Evolutionary conservation across 2,888 invertebrate species (phyloP).

Genomic region (Aplocera efformata): DNA sequence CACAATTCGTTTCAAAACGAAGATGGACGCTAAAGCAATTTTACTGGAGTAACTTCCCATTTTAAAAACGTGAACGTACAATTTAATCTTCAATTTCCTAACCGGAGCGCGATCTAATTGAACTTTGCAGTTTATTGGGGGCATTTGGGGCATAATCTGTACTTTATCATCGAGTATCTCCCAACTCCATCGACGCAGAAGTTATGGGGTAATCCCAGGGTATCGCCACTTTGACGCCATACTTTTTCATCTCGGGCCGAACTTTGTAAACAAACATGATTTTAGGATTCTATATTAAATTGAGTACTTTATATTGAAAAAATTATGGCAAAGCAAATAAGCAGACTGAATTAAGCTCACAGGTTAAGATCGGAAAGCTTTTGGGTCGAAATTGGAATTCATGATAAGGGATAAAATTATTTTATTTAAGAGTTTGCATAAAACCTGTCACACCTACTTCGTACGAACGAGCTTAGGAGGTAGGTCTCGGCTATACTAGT

Average conservation of each 20-base stretch:
- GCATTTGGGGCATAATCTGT: slow-evolving; percentile 29
- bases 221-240: slow-evolving; percentile 23
- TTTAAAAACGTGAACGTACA: slow-evolving; percentile 19
- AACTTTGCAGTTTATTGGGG: slow-evolving; percentile 32
- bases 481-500: too few species aligned
- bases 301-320: slow-evolving; percentile 8
- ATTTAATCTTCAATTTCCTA: slow-evolving; percentile 30
- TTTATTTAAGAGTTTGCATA: too few species aligned
- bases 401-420: too few species aligned
- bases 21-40: not conserved
- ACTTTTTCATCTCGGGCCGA: slow-evolving; percentile 21
- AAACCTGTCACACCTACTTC: too few species aligned
- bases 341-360: too few species aligned
- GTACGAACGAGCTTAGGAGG: too few species aligned
- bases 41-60: slow-evolving; percentile 5
- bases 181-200: slow-evolving; percentile 26
- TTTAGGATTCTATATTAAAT: too few species aligned
- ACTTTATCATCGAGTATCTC: slow-evolving; percentile 32
- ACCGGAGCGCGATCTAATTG: slow-evolving; percentile 28
- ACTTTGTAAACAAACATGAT: slow-evolving; percentile 21
- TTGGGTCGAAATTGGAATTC: too few species aligned
- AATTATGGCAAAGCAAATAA: too few species aligned
- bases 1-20: too few species aligned
- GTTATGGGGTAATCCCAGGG: slow-evolving; percentile 27
- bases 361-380: too few species aligned